These are phyloP conservation scores for Drosophila suboccidentalis DNA, from an alignment of 2,888 invertebrate genomes.

Conservation along the genomic window DNA sequence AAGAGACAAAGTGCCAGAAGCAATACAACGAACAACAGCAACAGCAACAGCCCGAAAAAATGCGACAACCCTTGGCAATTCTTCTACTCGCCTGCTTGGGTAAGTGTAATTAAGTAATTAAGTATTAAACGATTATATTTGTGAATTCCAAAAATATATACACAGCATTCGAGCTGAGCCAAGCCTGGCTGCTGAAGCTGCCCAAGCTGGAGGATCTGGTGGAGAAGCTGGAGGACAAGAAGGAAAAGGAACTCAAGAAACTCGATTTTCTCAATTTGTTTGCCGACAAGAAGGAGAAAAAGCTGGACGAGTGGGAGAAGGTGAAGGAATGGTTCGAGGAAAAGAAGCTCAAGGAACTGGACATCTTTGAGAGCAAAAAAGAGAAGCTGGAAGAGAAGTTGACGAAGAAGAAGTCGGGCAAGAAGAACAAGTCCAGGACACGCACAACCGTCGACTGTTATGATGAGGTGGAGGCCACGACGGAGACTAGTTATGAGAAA, in stretches of 20 bases:
- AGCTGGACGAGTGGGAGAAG: constrained; percentile 59
- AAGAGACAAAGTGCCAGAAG: constrained; percentile 21
- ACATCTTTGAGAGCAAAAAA: constrained; percentile 56
- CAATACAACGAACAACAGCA: constrained; percentile 22
- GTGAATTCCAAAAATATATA: accelerated
- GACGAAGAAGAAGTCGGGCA: constrained; percentile 41
- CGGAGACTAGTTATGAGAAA: constrained; percentile 17
- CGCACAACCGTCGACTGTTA: constrained; percentile 58
- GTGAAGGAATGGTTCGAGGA: constrained; percentile 64
- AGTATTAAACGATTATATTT: too few relatives aligned
- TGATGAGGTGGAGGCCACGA: constrained; percentile 23
- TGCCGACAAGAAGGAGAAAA: constrained; percentile 53
- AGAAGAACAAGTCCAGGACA: constrained; percentile 43
- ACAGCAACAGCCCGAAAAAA: constrained; percentile 1
- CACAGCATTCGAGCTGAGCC: constrained; percentile 47
- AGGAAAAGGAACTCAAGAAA: constrained; percentile 61
- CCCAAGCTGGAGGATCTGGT: constrained; percentile 58
- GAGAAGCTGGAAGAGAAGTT: constrained; percentile 49
- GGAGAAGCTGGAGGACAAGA: constrained; percentile 45
- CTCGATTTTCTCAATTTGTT: constrained; percentile 65
- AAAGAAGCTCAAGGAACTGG: constrained; percentile 63
- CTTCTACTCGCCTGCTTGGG: constrained; percentile 62
- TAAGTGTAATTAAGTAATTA: constrained; percentile 33
- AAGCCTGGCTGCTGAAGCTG: constrained; percentile 55
- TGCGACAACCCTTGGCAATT: constrained; percentile 55